Evolutionary conservation across 2,797 vertebrate genomes (phyloP).

Genomic region (Pseudochaenichthys georgianus): DNA sequence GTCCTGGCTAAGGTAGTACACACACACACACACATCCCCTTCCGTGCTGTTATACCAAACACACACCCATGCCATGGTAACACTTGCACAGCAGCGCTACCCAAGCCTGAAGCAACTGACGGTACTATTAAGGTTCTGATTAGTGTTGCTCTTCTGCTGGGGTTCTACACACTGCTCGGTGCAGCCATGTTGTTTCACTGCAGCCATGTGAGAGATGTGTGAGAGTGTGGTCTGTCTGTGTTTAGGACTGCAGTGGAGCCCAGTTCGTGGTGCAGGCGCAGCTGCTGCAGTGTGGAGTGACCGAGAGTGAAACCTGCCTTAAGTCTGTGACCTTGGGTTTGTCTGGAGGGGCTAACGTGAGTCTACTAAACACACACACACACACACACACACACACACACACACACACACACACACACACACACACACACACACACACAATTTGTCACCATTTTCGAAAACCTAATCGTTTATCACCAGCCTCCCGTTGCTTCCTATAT

Average conservation of each 20-base stretch:
- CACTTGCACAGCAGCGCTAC: not conserved
- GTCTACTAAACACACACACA: conserved; percentile 41
- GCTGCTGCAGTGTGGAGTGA: conserved; percentile 86
- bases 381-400: not conserved
- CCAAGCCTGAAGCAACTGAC: not conserved
- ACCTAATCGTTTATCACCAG: not conserved
- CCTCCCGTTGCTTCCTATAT: too few relatives aligned
- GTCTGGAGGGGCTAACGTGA: conserved; percentile 84
- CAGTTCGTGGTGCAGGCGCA: conserved; percentile 87
- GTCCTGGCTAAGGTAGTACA: conserved; percentile 75
- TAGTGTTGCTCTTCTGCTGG: not conserved
- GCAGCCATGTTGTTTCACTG: not conserved
- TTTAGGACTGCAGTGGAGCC: conserved; percentile 58
- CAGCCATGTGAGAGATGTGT: not conserved
- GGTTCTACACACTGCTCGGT: not conserved
- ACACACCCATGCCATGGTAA: not conserved
- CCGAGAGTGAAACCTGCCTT: conserved; percentile 87
- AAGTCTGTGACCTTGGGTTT: conserved; percentile 85
- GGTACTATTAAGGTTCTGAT: too few relatives aligned
- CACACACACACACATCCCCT: not conserved
- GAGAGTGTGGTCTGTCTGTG: not conserved
- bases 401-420: too few relatives aligned
- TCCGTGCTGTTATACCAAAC: not conserved
- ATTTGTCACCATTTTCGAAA: not conserved
- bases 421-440: too few relatives aligned